Evolutionary conservation across 2,113 vertebrate species (phyloP), one percentile per base, ranked within the genome.

Genomic region (Phyllopteryx taeniolatus): DNA sequence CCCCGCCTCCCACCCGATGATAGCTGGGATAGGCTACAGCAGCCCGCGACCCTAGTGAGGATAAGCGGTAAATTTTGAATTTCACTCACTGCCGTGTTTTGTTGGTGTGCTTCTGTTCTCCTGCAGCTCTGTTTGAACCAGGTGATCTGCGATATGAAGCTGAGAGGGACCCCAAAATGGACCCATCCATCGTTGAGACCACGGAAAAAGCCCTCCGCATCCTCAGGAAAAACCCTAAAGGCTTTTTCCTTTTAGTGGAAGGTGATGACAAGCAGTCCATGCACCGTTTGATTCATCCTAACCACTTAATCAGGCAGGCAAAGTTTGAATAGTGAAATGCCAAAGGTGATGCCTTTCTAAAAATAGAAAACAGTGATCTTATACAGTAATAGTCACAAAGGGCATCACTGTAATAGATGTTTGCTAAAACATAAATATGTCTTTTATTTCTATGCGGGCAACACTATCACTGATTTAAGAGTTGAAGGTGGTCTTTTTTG

Each of bases 191-290:
- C 12, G 31, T 72, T 0, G 90, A 93, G 79, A 92, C 81, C 27
- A 92, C 90, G 2, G 92, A 93, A 59, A 94, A 94, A 71, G 91
- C 92, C 77, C 86, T 94, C 59, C 88, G 82, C 78, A 93, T 93
- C 77, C 91, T 94, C 17, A 83, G 80, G 77, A 94, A 85, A 83
- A 93, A 93, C 81, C 91, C 91, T 0, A 92, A 87, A 8, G 92
- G 93, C n/a, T 93, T 93, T 87, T 94, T 90, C 82, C 79, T 90
- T 66, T 72, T 90, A 22, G 89, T 90, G 66, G 89, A 90, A 70
- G 85, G 89, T 90, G 73, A 88, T 81, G 74, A 82, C 67, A 66
- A n/a, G 20, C 53, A 70, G 63, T 46, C 63, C 42, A 4, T 33
- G 14, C 62, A 63, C 71, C 61, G 27, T 56, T 17, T 73, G 61